A percentile compares a stretch with the other conserved stretches of the same genome.
These are phyloP conservation scores for Scylla paramamosain DNA, from an alignment of 1,140 invertebrate species.

Conservation along the genomic window DNA sequence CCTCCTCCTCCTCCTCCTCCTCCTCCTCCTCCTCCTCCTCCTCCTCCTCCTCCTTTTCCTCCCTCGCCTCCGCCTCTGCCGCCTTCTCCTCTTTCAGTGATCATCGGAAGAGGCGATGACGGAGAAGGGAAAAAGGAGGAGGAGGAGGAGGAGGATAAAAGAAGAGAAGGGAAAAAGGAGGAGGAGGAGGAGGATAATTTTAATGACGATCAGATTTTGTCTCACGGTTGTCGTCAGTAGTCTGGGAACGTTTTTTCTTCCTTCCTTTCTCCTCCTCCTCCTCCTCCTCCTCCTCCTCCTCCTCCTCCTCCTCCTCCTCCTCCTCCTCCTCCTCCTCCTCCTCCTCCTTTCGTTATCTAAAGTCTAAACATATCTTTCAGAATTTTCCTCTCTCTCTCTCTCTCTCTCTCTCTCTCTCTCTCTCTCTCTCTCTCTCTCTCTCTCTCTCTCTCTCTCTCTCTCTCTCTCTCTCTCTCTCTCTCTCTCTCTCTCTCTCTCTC, in stretches of 20 bases:
- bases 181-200: neutral
- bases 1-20: neutral
- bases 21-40: neutral
- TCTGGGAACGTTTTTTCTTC: neutral
- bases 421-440: no score
- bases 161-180: neutral
- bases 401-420: no score
- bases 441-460: no score
- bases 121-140: neutral
- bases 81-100: constrained; percentile 1
- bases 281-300: constrained; percentile 9
- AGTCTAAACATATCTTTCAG: no score
- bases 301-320: neutral
- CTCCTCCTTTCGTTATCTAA: no score
- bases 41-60: neutral
- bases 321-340: no score
- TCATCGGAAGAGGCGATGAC: no score
- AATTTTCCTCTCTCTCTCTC: no score
- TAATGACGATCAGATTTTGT: neutral
- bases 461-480: no score
- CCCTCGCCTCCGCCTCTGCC: neutral
- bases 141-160: neutral
- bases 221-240: neutral
- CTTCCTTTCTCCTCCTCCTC: neutral
- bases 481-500: neutral